Conservation (phyloP, 2,113 vertebrate genomes). For the Otolemur garnettii region DNA sequence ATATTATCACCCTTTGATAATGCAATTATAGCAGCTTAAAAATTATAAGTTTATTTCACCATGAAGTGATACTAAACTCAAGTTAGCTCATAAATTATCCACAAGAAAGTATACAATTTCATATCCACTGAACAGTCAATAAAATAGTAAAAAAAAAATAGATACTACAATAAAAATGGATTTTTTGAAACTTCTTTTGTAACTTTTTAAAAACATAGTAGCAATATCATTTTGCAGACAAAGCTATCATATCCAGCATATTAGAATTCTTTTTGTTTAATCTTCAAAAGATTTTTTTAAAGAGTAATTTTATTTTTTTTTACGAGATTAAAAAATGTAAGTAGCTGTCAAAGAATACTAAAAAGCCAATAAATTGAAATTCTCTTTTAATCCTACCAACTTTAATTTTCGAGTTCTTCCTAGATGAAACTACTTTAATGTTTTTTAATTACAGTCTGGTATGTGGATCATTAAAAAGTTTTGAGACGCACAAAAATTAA, state of each 20-base stretch:
- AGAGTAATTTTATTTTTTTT: neutral
- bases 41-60: neutral
- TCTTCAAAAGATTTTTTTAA: neutral
- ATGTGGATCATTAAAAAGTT: too few species aligned
- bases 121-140: neutral
- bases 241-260: neutral
- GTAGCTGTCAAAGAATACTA: neutral
- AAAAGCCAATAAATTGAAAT: neutral
- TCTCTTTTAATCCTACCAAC: neutral
- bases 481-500: too few species aligned
- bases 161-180: neutral
- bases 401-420: neutral
- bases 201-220: neutral
- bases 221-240: neutral
- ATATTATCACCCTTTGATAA: constrained; percentile 1
- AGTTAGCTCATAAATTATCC: constrained; percentile 9
- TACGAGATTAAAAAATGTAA: neutral
- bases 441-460: neutral
- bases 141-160: neutral
- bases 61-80: neutral
- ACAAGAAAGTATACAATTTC: neutral
- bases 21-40: constrained; percentile 43
- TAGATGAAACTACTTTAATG: neutral
- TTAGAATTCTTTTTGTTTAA: neutral
- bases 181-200: neutral